These are phyloP conservation scores for Escarpia spicata DNA, from an alignment of 2,888 invertebrate species.

Conservation along the genomic window DNA sequence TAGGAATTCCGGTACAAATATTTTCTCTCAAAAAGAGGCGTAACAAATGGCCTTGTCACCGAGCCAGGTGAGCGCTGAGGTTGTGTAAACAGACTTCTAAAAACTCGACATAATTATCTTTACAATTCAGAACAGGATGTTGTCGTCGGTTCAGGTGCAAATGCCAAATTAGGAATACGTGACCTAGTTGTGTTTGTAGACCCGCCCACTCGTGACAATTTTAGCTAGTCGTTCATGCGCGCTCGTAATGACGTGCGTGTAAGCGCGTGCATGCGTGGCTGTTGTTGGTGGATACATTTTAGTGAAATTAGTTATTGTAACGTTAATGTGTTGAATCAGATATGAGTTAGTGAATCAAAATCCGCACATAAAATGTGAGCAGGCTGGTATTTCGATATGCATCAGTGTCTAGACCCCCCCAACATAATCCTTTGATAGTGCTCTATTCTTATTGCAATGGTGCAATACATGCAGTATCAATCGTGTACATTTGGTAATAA, in stretches of 20 bases:
- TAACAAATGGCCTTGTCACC: background rate
- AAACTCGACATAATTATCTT: background rate
- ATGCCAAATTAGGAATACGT: background rate
- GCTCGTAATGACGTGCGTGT: background rate
- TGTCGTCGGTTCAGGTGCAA: constrained; percentile 7
- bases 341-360: background rate
- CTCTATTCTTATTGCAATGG: background rate
- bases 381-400: too few species aligned
- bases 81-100: background rate
- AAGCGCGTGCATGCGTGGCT: background rate
- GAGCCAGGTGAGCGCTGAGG: background rate
- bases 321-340: background rate
- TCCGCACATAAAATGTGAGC: background rate
- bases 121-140: background rate
- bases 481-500: background rate
- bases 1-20: too few species aligned
- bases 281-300: background rate
- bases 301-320: background rate
- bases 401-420: too few species aligned
- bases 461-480: background rate
- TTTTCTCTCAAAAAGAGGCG: background rate
- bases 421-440: too few species aligned
- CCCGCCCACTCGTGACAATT: background rate
- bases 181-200: background rate
- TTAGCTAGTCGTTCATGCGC: background rate